These are phyloP conservation scores for Dolichoris vasculosae DNA, from an alignment of 1,140 invertebrate genomes.

Conservation along the genomic window DNA sequence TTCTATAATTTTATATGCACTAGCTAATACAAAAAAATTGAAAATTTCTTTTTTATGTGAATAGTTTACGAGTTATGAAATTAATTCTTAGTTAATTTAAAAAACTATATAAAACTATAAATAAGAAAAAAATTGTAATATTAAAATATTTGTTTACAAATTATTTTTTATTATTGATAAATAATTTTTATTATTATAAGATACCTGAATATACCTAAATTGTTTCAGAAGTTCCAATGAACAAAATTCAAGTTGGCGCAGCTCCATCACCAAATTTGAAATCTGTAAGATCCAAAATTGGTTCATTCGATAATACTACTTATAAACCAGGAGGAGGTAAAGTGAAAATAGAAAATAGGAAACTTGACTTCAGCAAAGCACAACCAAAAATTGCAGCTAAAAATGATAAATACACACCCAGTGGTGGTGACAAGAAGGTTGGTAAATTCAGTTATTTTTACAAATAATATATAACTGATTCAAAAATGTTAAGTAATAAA, in stretches of 20 bases:
- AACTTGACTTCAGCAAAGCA: slow-evolving; percentile 88
- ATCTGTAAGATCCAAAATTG: slow-evolving; percentile 94
- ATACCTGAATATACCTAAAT: background rate
- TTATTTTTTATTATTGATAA: too few species aligned
- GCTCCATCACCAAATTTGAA: slow-evolving; percentile 94
- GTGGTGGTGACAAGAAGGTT: slow-evolving; percentile 95
- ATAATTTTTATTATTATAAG: background rate
- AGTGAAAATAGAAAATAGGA: slow-evolving; percentile 91
- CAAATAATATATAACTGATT: too few species aligned
- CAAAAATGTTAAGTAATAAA: too few species aligned
- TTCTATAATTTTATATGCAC: too few species aligned
- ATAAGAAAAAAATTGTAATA: too few species aligned
- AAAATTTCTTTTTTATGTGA: too few species aligned
- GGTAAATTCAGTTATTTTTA: background rate
- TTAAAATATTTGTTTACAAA: too few species aligned
- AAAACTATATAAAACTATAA: too few species aligned
- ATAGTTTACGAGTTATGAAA: too few species aligned
- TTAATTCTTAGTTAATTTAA: too few species aligned
- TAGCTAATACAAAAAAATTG: too few species aligned
- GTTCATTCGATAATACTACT: slow-evolving; percentile 92
- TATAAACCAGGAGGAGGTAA: slow-evolving; percentile 95
- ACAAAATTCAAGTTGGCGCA: slow-evolving; percentile 92
- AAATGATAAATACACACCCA: slow-evolving; percentile 91
- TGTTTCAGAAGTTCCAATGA: slow-evolving; percentile 88
- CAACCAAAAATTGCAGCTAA: slow-evolving; percentile 90